Evolutionary conservation across 2,888 invertebrate species (phyloP), one percentile per base, ranked within the genome.

Genomic region (Lepidochrysops patricia): DNA sequence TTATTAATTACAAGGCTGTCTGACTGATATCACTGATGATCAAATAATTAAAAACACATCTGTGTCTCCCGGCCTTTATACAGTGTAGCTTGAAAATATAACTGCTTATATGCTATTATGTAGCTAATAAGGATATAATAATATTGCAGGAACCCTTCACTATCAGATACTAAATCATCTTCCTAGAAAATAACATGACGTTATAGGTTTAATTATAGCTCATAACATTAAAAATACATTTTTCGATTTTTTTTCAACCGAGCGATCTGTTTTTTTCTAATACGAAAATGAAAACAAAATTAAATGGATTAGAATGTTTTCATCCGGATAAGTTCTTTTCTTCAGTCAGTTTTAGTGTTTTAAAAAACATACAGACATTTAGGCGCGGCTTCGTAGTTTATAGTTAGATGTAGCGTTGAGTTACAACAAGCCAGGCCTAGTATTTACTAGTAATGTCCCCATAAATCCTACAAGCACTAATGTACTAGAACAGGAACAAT

Each of bases 11-110:
- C 74, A 75, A 60, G 58, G 43, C 34, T 49, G 77, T 74, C 73
- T 68, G 75, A 72, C 68, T 72, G 67, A 68, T 87, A 89, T 88
- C 88, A 80, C 80, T 74, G 72, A 77, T 79, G 85, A 87, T 87
- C 85, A 88, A 88, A 86, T 86, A 87, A 88, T 86, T 86, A 84
- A 89, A 87, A 84, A 84, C 79, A 74, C 74, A 67, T 75, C 70
- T 74, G 74, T 71, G 60, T 50, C 60, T 60, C 71, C 67, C 67
- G 60, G 61, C 70, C 74, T 82, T 82, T 84, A 84, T 84, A 62
- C 61, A 64, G 66, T 68, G 75, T 82, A 82, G 84, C 85, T 84
- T 84, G 74, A 77, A 67, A 73, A 77, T 79, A 75, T 72, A 74
- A 79, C 74, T 73, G 72, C 19, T 19, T 43, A 43, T 9, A 7